phyloP scores from a whole-genome alignment of 2,888 invertebrate genomes.

The Philopedon plagiatum region DNA sequence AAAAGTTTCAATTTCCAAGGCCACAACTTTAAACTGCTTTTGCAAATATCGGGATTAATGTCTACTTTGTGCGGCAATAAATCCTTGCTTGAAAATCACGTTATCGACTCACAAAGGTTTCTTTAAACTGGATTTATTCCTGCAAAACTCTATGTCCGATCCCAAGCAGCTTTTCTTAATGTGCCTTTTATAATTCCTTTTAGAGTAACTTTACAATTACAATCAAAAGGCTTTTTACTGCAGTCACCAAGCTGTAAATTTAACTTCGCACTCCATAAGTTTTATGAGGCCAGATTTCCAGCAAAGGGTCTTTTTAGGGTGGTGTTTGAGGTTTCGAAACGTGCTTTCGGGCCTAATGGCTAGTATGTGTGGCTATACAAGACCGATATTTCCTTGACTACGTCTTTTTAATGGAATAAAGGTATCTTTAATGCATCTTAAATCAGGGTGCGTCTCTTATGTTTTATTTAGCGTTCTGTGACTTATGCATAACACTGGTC shows the following conservation, averaged over 20 bases:
- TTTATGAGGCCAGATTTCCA: background rate
- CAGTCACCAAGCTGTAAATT: background rate
- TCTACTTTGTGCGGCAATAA: no score
- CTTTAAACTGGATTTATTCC: background rate
- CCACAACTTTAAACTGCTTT: no score
- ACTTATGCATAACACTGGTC: no score
- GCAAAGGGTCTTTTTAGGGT: background rate
- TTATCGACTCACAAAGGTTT: background rate
- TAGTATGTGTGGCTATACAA: background rate
- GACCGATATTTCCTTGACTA: background rate
- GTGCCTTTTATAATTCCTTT: conserved; percentile 11
- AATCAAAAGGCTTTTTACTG: background rate
- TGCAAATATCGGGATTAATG: no score
- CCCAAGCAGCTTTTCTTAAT: background rate
- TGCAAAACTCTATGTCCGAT: background rate
- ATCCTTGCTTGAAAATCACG: background rate
- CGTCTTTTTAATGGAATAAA: background rate
- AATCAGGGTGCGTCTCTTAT: no score
- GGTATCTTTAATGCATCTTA: background rate
- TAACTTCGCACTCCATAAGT: background rate
- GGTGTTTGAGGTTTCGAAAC: background rate
- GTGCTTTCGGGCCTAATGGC: background rate
- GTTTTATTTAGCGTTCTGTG: no score
- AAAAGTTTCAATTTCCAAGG: no score
- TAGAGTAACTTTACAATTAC: conserved; percentile 10